Evolutionary conservation across 2,888 invertebrate species (phyloP).

Genomic region (Choristoneura rosaceana): DNA sequence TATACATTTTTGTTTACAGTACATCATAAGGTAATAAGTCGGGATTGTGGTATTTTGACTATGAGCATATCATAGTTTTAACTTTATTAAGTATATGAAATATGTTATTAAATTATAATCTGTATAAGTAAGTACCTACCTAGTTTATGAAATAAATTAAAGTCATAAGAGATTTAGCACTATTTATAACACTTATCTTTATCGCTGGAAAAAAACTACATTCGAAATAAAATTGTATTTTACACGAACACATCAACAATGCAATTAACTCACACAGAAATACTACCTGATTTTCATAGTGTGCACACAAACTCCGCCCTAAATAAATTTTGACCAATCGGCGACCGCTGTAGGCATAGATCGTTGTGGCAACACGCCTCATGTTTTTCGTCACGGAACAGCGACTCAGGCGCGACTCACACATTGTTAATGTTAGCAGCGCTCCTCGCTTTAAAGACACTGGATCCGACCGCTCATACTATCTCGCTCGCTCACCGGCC

Average conservation of each 20-base stretch:
- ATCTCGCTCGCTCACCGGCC: slow-evolving; percentile 72
- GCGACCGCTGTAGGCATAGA: slow-evolving; percentile 73
- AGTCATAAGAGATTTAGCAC: slow-evolving; percentile 1
- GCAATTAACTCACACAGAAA: slow-evolving; percentile 82
- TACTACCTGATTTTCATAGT: slow-evolving; percentile 66
- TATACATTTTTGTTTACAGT: no score
- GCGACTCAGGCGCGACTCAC: slow-evolving; percentile 85
- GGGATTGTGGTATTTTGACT: no score
- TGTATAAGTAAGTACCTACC: background rate
- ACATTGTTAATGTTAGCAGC: slow-evolving; percentile 81
- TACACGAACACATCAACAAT: slow-evolving; percentile 75
- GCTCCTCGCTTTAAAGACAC: slow-evolving; percentile 80
- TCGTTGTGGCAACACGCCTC: slow-evolving; percentile 83
- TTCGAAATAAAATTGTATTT: slow-evolving; percentile 66
- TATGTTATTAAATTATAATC: no score
- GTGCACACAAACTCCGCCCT: slow-evolving; percentile 79
- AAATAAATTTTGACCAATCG: slow-evolving; percentile 80
- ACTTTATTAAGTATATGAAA: no score
- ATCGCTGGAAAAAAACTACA: slow-evolving; percentile 69
- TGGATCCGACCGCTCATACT: slow-evolving; percentile 73
- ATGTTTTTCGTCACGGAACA: slow-evolving; percentile 82
- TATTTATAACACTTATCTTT: slow-evolving; percentile 48
- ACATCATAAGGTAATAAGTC: no score
- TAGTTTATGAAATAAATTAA: slow-evolving; percentile 10
- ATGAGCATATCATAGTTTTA: no score